Percentiles rank a stretch among this genome's conserved stretches.
Evolutionary conservation across 2,888 invertebrate genomes (phyloP).

Genomic region (Acanthosepion pharaonis): DNA sequence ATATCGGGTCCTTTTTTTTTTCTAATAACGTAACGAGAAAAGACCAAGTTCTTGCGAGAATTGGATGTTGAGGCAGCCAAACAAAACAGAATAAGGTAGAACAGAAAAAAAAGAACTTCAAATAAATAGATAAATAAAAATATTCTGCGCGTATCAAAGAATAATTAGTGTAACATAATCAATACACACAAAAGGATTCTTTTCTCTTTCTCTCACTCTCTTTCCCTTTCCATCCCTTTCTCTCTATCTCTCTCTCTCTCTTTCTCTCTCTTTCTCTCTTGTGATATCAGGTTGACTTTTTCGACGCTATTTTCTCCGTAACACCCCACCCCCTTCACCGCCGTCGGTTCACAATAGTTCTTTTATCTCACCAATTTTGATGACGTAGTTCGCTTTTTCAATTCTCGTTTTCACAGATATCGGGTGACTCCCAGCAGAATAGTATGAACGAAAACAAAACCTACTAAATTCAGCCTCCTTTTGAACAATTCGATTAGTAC

Average conservation of each 20-base stretch:
- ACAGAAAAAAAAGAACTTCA: no score
- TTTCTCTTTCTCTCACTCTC: not conserved
- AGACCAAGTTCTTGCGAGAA: no score
- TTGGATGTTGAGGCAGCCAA: no score
- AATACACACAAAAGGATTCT: constrained; percentile 9
- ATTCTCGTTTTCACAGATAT: not conserved
- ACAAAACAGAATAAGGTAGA: no score
- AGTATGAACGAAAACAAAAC: not conserved
- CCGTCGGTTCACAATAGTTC: not conserved
- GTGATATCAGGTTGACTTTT: not conserved
- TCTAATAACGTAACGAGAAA: no score
- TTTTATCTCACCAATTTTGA: not conserved
- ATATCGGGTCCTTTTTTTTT: no score
- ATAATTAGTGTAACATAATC: not conserved
- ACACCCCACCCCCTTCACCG: no score
- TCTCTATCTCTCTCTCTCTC: no score
- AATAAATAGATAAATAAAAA: not conserved
- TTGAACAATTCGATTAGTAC: no score
- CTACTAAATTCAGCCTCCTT: no score
- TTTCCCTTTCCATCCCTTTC: no score
- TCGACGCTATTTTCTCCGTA: not conserved
- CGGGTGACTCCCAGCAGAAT: not conserved
- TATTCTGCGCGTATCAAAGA: not conserved
- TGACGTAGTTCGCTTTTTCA: not conserved
- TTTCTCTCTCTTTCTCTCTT: not conserved